Evolutionary conservation across 2,797 vertebrate genomes (phyloP).

Genomic region (Vultur gryphus): DNA sequence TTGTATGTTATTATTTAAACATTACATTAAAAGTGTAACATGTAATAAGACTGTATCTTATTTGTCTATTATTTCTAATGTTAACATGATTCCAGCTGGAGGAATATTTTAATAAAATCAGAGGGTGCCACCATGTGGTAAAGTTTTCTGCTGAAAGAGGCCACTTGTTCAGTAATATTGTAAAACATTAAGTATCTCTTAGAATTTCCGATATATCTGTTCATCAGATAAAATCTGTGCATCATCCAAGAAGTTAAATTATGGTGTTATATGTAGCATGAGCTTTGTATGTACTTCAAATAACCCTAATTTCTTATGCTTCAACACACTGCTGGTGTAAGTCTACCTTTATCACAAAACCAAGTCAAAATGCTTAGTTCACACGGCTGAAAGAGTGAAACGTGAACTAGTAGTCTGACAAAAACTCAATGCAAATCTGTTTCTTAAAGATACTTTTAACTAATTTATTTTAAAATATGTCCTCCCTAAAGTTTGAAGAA

Average conservation of each 20-base stretch:
- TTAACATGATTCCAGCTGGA: not conserved
- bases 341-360: not conserved
- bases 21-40: not conserved
- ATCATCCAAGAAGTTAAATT: not conserved
- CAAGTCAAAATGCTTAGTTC: not conserved
- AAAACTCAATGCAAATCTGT: not conserved
- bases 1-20: not conserved
- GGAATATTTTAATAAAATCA: not conserved
- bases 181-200: not conserved
- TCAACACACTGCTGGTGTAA: not conserved
- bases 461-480: not conserved
- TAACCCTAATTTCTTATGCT: not conserved
- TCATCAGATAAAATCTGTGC: not conserved
- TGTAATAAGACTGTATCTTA: not conserved
- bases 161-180: not conserved
- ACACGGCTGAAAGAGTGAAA: not conserved
- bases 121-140: slow-evolving; percentile 49
- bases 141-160: not conserved
- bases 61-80: not conserved
- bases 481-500: not conserved
- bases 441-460: not conserved
- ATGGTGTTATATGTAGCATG: not conserved
- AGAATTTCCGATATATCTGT: not conserved
- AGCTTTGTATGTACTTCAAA: not conserved
- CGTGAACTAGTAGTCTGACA: not conserved